Evolutionary conservation across 1,140 invertebrate genomes (phyloP), one percentile per base, ranked within the genome.

Genomic region (Drosophila sproati): DNA sequence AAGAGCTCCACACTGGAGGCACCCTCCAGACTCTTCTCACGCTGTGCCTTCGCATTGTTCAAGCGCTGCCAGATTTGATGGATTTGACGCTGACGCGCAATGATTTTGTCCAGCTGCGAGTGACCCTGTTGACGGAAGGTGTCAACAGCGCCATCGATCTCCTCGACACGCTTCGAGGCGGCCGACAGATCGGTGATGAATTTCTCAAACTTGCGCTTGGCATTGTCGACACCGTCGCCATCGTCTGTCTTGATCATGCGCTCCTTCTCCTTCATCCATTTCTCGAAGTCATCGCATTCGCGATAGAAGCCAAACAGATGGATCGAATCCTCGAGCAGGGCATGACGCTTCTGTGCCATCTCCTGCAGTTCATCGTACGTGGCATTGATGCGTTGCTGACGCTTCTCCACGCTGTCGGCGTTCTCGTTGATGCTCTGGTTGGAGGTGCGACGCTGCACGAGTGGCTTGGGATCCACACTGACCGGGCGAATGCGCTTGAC

Each of bases 251-350:
- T 94, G 29, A 99, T 93, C 93, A 98, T 95, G 86, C 97, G 96
- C 92, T 98, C 97, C 91, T 98, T 99, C 66, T 99, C 98, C 82
- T 96, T 96, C 88, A 99, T 98, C 98, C 98, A 99, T 75, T 96
- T 96, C 93, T 99, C 98, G 92, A 99, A 99, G 92, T 99, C 98
- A 90, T 99, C 98, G 93, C 98, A 99, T 91, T 99, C 98, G n/a
- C 96, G 95, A 92, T 98, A 98, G 94, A 99, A 99, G 35, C 96
- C 96, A 92, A 98, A 99, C 12, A 99, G 93, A 73, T 97, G 95
- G 64, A 99, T 98, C 0, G 98, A 96, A 92, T 99, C 98, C 80
- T 98, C 97, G 6, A 99, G 93, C 34, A 98, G 94, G 0, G 96
- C 95, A 72, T 97, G 96, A 1, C 98, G 94, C 52, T 95, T 95